Evolutionary conservation across 2,113 vertebrate genomes (phyloP), one percentile per base, ranked within the genome.

Genomic region (Scolopax mira): DNA sequence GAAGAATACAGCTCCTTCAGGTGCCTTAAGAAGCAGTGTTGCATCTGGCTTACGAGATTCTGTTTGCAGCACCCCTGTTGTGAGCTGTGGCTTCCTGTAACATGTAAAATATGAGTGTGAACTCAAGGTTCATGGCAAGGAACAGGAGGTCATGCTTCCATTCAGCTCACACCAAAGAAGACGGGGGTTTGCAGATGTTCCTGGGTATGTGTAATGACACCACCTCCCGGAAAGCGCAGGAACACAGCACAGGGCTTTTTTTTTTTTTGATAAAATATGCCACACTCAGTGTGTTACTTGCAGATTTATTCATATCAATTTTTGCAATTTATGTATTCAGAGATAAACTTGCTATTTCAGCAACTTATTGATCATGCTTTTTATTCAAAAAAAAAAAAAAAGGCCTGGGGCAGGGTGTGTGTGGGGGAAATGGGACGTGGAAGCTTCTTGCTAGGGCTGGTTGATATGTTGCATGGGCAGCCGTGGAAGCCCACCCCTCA

Each of bases 61-160:
- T 99, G 98, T 98, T 99, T 98, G 98, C 99, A 97, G 97, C 98
- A 98, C 98, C 98, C 98, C 98, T 97, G 98, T 98, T 97, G 98
- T 97, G 98, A 98, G 97, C 98, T 98, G 98, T 97, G 97, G 98
- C 98, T 99, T 99, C 98, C 98, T 99, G 98, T 98, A 99, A 99
- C 98, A 98, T 99, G 99, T 98, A 98, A 98, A 98, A 98, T 98
- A 98, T 98, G 98, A 99, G 99, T 99, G 99, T 99, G 99, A 99
- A 99, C 97, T 97, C 97, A 97, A 97, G 98, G 98, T 99, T 98
- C 97, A 98, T 98, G 97, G 98, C 97, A 98, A 98, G 98, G 99
- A 99, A 99, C 99, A 99, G 99, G 99, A 99, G 99, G 99, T 99
- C 99, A 99, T 97, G 98, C 98, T 98, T 98, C 98, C 98, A 98